A percentile compares a stretch with the other conserved stretches of the same genome.
These are phyloP conservation scores for Venturia canescens DNA, from an alignment of 1,140 invertebrate species.

Conservation along the genomic window DNA sequence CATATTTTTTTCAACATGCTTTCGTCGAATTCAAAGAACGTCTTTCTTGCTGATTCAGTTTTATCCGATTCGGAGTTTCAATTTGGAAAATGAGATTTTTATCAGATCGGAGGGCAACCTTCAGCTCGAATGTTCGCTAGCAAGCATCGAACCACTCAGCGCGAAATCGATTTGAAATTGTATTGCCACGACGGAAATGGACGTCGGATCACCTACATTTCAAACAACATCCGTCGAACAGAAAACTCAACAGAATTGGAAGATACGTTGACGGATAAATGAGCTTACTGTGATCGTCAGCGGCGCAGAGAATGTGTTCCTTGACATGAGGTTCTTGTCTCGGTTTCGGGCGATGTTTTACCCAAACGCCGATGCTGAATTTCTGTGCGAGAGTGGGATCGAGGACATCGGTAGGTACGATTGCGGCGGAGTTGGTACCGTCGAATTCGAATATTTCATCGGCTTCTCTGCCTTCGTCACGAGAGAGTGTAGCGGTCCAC, in stretches of 20 bases:
- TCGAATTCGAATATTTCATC: slow-evolving; percentile 98
- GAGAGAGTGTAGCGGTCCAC: slow-evolving; percentile 92
- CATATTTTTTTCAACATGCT: neutral
- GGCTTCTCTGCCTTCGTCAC: slow-evolving; percentile 92
- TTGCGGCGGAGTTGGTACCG: slow-evolving; percentile 89
- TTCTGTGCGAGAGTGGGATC: slow-evolving; percentile 86
- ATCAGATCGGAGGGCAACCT: too few species aligned
- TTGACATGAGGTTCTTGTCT: slow-evolving; percentile 91
- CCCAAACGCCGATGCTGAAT: slow-evolving; percentile 95
- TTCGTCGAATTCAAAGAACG: neutral
- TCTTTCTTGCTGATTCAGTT: too few species aligned
- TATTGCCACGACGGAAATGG: too few species aligned
- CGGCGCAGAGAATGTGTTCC: slow-evolving; percentile 96
- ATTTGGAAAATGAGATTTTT: too few species aligned
- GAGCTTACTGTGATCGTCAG: slow-evolving; percentile 95
- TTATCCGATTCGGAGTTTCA: too few species aligned
- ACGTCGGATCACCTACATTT: too few species aligned
- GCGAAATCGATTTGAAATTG: too few species aligned
- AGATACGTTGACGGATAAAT: slow-evolving; percentile 52
- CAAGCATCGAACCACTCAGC: too few species aligned
- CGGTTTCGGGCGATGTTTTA: slow-evolving; percentile 88
- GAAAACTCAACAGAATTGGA: neutral
- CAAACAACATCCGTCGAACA: too few species aligned
- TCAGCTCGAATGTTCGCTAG: too few species aligned
- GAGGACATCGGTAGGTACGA: slow-evolving; percentile 86